A percentile compares a stretch with the other conserved stretches of the same genome.
Evolutionary conservation across 2,888 invertebrate genomes (phyloP).

Genomic region (Drosophila mimetica): DNA sequence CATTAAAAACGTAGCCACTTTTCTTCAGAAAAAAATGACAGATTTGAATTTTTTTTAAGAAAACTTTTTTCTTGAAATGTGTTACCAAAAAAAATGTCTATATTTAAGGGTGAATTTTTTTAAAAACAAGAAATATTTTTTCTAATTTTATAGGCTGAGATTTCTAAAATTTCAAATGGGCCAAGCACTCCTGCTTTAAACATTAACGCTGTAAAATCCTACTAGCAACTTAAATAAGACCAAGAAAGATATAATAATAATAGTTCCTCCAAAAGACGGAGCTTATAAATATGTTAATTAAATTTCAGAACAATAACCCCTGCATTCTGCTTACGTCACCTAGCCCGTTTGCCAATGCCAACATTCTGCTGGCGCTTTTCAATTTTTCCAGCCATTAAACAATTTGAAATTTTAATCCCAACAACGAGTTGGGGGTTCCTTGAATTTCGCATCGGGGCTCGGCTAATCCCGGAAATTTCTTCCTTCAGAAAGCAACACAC

Average conservation of each 20-base stretch:
- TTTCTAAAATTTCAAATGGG: too few species aligned
- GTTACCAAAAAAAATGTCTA: too few species aligned
- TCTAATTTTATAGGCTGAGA: too few species aligned
- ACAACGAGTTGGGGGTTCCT: constrained; percentile 8
- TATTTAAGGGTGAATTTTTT: too few species aligned
- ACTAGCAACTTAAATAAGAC: too few species aligned
- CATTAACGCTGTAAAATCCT: too few species aligned
- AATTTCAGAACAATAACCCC: constrained; percentile 4
- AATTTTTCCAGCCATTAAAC: constrained; percentile 39
- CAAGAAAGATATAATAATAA: not conserved
- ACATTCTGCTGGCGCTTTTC: constrained; percentile 9
- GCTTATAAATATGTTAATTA: constrained; percentile 11
- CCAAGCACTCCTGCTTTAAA: too few species aligned
- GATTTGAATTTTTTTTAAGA: too few species aligned
- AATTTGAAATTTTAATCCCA: constrained; percentile 30
- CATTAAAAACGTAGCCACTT: too few species aligned
- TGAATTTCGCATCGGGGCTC: constrained; percentile 2
- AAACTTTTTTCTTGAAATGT: too few species aligned
- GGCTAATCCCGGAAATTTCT: constrained; percentile 5
- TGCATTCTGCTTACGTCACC: constrained; percentile 11
- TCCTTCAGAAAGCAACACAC: constrained; percentile 15
- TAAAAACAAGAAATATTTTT: too few species aligned
- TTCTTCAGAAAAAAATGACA: too few species aligned
- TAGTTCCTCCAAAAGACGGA: not conserved
- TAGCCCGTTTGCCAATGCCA: not conserved